Base-by-base conservation (phyloP, 2,797 vertebrate genomes). In the Artibeus lituratus region DNA sequence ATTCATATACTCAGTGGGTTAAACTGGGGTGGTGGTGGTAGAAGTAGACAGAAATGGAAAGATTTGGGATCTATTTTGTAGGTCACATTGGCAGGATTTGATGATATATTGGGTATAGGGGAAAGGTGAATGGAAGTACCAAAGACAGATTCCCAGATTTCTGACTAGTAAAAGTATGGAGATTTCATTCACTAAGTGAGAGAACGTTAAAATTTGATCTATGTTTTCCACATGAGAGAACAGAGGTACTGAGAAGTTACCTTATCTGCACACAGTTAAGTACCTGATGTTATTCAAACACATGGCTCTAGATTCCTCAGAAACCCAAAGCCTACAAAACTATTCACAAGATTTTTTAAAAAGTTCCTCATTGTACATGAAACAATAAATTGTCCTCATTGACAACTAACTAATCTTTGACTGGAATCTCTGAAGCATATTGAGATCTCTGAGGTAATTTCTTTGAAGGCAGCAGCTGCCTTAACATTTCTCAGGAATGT, bases 301-400 rank as follows among this genome's bases (percentile, higher is more conserved):
- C 39, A 83, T 42, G 22, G 16, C 53, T 97, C 87, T 91, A 81
- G n/a, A 84, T 69, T 10, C 4, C 86, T 90, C 76, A 96, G 96
- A 97, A 65, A 96, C 69, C 5, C 92, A 87, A 94, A 84, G 59
- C 11, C 22, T 85, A 22, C 37, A 57, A 96, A 97, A 35, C 82
- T 92, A 94, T 29, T 74, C 69, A 96, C 32, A 93, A 84, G 47
- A 42, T 76, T 94, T 84, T 24, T 24, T 9, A 32, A 65, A 24
- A 49, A 44, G 57, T 10, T 32, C 72, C 22, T 82, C 24, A 39
- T 32, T 86, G 81, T 59, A 35, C 16, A 72, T 29, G 37, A 9
- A 89, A 86, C 42, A 84, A 84, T 62, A 32, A 32, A 14, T 39
- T 69, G 29, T 80, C 55, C 19, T 89, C 57, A 35, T 96, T 89